Conservation (phyloP, 2,113 vertebrate genomes). For the Zosterops japonicus region DNA sequence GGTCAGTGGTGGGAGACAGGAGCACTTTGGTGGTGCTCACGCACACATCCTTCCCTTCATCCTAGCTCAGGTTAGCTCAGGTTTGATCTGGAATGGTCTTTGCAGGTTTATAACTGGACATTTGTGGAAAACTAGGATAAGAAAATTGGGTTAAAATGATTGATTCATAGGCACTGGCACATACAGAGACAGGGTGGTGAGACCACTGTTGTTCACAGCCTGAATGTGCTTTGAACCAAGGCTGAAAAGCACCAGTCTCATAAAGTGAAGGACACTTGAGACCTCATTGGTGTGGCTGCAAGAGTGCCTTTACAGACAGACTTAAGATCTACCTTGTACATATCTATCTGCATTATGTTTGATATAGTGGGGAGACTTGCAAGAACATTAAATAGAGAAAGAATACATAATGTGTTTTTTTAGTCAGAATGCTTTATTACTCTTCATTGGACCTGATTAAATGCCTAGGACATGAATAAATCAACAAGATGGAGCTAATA, state of each 20-base stretch:
- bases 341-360: fast-evolving
- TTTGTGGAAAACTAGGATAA: background rate
- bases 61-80: background rate
- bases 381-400: background rate
- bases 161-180: background rate
- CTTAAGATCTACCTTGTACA: background rate
- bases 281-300: background rate
- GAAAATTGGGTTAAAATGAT: background rate
- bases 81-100: background rate
- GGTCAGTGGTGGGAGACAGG: background rate
- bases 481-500: background rate
- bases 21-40: background rate
- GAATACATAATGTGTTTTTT: background rate
- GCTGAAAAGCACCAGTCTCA: background rate
- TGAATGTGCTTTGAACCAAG: background rate
- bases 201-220: fast-evolving
- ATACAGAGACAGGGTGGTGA: background rate
- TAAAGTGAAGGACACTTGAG: background rate
- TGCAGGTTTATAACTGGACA: background rate
- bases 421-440: background rate
- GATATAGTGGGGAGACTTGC: background rate
- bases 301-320: background rate
- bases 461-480: background rate
- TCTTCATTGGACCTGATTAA: background rate
- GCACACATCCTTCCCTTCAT: fast-evolving